Percentiles rank a stretch among this genome's conserved stretches.
Conservation (phyloP, 2,888 invertebrate species). For the Branchipolynoe longqiensis region DNA sequence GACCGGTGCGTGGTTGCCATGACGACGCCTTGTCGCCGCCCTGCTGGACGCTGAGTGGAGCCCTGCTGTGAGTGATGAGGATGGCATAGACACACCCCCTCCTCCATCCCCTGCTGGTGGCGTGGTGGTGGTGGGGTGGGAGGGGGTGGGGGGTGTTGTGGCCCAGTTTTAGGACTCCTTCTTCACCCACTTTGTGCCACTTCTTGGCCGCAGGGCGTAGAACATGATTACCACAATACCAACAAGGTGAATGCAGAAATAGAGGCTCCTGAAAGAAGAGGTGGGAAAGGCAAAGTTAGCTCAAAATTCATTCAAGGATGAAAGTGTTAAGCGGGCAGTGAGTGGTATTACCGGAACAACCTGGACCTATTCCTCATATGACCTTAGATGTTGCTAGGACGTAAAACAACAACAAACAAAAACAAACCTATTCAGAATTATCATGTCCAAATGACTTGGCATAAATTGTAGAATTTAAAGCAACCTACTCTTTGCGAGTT, state of each 20-base stretch:
- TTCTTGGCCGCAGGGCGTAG: conserved; percentile 17
- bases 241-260: conserved; percentile 18
- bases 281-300: not conserved
- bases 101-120: too few relatives aligned
- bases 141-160: not conserved
- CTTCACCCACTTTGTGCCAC: not conserved
- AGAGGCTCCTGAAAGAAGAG: conserved; percentile 34
- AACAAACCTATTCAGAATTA: too few relatives aligned
- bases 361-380: too few relatives aligned
- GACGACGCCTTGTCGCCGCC: not conserved
- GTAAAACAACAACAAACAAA: too few relatives aligned
- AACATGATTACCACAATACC: not conserved
- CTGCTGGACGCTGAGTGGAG: not conserved
- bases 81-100: too few relatives aligned
- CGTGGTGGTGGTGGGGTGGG: not conserved
- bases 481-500: too few relatives aligned
- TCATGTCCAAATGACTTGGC: too few relatives aligned
- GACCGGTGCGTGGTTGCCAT: not conserved
- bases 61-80: too few relatives aligned
- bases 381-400: too few relatives aligned
- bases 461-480: too few relatives aligned
- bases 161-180: conserved; percentile 19
- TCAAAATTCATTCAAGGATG: not conserved
- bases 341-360: too few relatives aligned
- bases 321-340: too few relatives aligned